Percentiles rank a stretch among this genome's conserved stretches.
These are phyloP conservation scores for Syngnathus acus DNA, from an alignment of 2,797 vertebrate genomes.

Conservation along the genomic window DNA sequence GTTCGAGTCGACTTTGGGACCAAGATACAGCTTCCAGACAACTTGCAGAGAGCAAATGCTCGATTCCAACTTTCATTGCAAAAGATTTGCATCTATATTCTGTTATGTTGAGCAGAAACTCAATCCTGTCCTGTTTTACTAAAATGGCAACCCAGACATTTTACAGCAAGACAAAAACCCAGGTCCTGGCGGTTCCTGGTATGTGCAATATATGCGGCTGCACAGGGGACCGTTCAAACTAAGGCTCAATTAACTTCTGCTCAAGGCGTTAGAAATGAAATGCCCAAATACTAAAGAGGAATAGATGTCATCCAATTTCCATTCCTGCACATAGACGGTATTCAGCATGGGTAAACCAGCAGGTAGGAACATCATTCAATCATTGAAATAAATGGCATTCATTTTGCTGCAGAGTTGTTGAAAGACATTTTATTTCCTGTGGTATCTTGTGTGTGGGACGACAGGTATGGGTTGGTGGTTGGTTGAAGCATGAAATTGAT, in stretches of 20 bases:
- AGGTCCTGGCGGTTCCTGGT: neutral
- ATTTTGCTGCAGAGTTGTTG: constrained; percentile 7
- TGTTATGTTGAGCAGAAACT: neutral
- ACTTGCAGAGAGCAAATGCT: neutral
- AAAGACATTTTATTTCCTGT: constrained; percentile 45
- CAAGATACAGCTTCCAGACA: neutral
- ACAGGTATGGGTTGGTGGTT: constrained; percentile 27
- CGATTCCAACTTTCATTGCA: neutral
- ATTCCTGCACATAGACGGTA: neutral
- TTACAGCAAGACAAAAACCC: neutral
- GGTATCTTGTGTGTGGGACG: constrained; percentile 34
- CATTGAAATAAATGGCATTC: constrained; percentile 6
- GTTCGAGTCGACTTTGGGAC: neutral
- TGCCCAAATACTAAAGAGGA: neutral
- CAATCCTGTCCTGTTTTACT: neutral
- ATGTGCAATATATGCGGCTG: no score
- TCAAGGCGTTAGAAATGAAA: neutral
- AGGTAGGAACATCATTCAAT: constrained; percentile 1
- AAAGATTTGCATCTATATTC: neutral
- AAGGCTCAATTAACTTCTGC: neutral
- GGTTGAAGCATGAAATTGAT: constrained; percentile 48
- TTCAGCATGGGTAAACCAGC: neutral
- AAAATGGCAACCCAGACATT: neutral
- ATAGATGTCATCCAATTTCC: neutral
- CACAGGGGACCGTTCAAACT: no score